Base-by-base conservation (phyloP, 2,888 invertebrate genomes). In the Eumacrocentrus americanus region DNA sequence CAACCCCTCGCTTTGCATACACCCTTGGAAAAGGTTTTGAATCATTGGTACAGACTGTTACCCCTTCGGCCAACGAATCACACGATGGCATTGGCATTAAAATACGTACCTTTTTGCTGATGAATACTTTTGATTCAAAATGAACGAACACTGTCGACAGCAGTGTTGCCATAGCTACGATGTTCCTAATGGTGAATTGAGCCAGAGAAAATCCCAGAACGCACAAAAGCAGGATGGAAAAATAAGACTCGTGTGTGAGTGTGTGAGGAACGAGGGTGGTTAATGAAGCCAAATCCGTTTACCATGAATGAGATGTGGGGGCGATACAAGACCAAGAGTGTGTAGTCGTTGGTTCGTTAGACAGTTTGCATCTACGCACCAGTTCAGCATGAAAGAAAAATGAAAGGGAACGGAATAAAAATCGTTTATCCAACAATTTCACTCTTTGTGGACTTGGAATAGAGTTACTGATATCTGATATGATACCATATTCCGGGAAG, bases 271-370 rank as follows among this genome's bases (percentile, higher is more conserved):
- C 35, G 66, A 60, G 63, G 60, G 65, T 65, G 64, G 72, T 77
- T 78, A 79, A 79, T 77, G 78, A 79, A 77, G 76, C 77, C 74
- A 78, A 79, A 78, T 79, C 78, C 78, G 77, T 79, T 79, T 79
- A 78, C 74, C 75, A 76, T 76, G 9, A 78, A 76, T 75, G 70
- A 70, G 53, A 59, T 65, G 64, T 59, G 44, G 18, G 58, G 47
- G 34, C 44, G 55, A 58, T 58, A 59, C 42, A 58, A 54, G 46
- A 55, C 34, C 11, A 23, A 61, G 51, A 11, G 29, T 34, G 46
- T 2, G 12, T 38, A 40, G 16, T 23, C 29, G 48, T 48, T 29
- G 53, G 70, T 77, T 79, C 78, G 75, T 77, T 78, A 76, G 76
- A 66, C 67, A 68, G 73, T 73, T 74, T 74, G 76, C 74, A 76